Evolutionary conservation across 2,113 vertebrate genomes (phyloP).

Genomic region (Chiloscyllium plagiosum): DNA sequence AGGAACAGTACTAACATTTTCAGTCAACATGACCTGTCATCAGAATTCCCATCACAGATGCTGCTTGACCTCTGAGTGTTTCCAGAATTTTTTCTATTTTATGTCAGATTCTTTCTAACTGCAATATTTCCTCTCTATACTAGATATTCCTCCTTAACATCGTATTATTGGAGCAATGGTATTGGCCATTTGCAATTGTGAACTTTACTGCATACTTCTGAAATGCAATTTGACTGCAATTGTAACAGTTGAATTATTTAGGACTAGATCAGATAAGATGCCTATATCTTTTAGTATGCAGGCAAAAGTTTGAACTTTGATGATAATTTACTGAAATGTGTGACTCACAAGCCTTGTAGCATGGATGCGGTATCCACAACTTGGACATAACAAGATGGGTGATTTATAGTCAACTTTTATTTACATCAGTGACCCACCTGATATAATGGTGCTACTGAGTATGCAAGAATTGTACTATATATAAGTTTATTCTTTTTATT

Average conservation of each 20-base stretch:
- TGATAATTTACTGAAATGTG: neutral
- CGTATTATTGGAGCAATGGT: neutral
- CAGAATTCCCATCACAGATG: no score
- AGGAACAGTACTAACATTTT: no score
- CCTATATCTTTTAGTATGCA: neutral
- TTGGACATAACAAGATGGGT: neutral
- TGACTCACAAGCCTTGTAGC: neutral
- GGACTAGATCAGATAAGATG: neutral
- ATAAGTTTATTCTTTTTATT: neutral
- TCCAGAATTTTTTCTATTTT: no score
- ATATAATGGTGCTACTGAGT: neutral
- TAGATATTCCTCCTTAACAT: neutral
- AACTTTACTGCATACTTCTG: neutral
- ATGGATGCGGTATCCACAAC: no score
- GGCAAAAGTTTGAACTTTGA: neutral
- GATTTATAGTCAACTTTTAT: neutral
- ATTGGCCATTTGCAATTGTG: neutral
- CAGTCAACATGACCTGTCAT: no score
- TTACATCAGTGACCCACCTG: neutral
- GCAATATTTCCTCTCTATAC: no score
- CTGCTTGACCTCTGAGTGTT: no score
- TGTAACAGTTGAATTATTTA: neutral
- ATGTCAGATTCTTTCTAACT: no score
- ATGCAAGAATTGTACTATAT: neutral
- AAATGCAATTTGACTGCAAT: neutral